Base-by-base conservation (phyloP, 2,113 vertebrate genomes). In the Toxotes jaculatrix region DNA sequence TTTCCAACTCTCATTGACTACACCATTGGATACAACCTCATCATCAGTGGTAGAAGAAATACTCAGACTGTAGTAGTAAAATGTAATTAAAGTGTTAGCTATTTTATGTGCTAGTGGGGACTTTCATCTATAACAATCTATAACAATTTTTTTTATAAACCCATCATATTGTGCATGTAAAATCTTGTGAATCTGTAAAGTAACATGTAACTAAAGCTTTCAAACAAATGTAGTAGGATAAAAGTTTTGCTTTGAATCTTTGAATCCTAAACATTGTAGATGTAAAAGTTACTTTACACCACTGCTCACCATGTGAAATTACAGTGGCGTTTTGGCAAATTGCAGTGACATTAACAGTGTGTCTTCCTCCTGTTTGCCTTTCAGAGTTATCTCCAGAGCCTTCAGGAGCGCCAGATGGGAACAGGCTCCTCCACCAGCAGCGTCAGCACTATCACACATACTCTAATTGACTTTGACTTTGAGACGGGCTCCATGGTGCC, bases 321-420 rank as follows among this genome's bases (percentile, higher is more conserved):
- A 21, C 13, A 75, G 36, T 31, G 23, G 7, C 32, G 14, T 12
- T 7, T 64, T 27, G 27, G 27, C 27, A 27, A 1, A 27, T 27
- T 27, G 27, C 27, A 38, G 0, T 61, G 38, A 27, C 6, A n/a
- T 8, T 42, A 76, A 73, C 23, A 34, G 27, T 55, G 10, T 13
- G 12, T 79, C 17, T 31, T 59, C 42, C 23, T 43, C 65, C 49
- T 47, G 32, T 67, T 69, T 68, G 32, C 19, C 62, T 85, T 69
- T 19, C 90, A 97, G 97, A 97, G 96, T 92, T 97, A 96, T 78
- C 91, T 97, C 62, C 96, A 95, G 86, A 96, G 94, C 79, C 94
- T 97, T 56, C 93, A 93, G 62, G 96, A 97, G 64, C 94, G 80
- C 12, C 96, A 96, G 59, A 92, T 92, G 86, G 95, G 94, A 79